Conservation (phyloP, 2,113 vertebrate species). For the Pteruthius melanotis region DNA sequence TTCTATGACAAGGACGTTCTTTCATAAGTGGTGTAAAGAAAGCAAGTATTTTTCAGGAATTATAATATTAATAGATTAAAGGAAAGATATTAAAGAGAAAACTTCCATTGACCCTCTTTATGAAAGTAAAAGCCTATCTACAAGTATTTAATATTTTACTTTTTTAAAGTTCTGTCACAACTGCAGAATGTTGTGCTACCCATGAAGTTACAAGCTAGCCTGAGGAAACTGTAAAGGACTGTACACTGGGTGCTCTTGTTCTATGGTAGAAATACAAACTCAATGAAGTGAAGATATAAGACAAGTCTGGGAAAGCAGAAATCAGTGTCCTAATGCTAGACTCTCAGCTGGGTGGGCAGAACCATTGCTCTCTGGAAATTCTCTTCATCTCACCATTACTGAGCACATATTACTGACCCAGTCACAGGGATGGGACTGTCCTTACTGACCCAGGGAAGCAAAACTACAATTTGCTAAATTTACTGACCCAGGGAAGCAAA, state of each 20-base stretch:
- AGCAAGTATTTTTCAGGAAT: neutral
- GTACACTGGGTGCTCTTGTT: neutral
- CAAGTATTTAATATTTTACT: neutral
- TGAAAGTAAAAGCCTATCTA: neutral
- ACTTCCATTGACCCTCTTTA: neutral
- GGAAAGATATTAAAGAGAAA: neutral
- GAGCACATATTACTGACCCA: neutral
- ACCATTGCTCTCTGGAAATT: neutral
- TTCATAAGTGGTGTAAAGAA: neutral
- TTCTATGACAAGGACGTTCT: neutral
- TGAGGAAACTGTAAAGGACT: neutral
- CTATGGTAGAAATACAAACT: neutral
- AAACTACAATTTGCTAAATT: no score
- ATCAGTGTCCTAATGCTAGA: neutral
- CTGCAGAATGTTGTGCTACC: neutral
- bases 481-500: neutral
- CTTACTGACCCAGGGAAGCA: no score
- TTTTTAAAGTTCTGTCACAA: neutral
- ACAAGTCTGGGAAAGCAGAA: neutral
- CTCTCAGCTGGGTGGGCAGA: neutral
- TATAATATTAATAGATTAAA: neutral
- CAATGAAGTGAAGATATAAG: neutral
- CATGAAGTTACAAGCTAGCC: neutral
- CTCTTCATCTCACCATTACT: neutral
- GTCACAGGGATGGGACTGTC: no score